phyloP scores from a whole-genome alignment of 2,797 vertebrate genomes.

The Prionace glauca region DNA sequence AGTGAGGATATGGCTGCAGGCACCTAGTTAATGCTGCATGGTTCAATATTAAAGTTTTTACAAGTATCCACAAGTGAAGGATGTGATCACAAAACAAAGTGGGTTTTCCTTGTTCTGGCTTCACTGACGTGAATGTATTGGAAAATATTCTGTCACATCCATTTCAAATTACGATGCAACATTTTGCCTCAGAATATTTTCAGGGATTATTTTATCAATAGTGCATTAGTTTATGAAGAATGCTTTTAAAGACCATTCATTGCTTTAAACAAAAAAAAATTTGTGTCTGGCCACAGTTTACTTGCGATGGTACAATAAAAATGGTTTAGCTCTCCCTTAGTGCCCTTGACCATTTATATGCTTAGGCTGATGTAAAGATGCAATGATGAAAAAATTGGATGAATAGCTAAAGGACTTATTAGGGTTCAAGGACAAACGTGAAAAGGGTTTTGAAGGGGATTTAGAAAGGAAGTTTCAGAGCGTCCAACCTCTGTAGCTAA shows the following conservation, averaged over 20 bases:
- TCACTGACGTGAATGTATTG: too few species aligned
- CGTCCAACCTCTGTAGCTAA: background rate
- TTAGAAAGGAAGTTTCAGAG: background rate
- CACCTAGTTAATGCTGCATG: background rate
- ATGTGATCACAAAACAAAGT: background rate
- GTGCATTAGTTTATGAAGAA: background rate
- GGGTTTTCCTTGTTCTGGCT: background rate
- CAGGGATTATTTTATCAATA: background rate
- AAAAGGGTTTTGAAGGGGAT: background rate
- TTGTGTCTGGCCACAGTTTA: background rate
- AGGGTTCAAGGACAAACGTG: background rate
- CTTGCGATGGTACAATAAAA: background rate
- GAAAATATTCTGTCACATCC: background rate
- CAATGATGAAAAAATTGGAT: background rate
- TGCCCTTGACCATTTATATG: background rate
- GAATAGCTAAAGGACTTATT: background rate
- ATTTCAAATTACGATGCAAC: too few species aligned
- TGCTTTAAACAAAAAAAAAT: background rate
- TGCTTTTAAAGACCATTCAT: background rate
- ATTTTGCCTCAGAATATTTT: background rate
- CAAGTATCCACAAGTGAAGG: background rate
- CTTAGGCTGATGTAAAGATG: too few species aligned
- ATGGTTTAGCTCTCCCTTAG: background rate
- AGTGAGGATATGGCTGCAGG: background rate
- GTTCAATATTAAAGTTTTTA: background rate